Conservation (phyloP, 2,113 vertebrate species). For the Phylloscopus whistleri region DNA sequence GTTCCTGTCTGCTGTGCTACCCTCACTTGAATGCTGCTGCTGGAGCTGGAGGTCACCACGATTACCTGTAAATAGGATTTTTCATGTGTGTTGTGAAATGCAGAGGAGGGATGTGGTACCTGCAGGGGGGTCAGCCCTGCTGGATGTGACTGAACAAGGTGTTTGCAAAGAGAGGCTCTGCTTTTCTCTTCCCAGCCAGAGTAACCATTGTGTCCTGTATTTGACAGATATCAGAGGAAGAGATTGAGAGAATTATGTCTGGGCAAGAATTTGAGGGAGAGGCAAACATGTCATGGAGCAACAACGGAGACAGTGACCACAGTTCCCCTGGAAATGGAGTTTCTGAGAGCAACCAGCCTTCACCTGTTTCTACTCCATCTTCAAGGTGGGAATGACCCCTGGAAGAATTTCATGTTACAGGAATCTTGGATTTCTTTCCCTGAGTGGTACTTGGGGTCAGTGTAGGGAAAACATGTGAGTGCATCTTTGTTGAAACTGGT, state of each 20-base stretch:
- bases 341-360: conserved; percentile 97
- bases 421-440: neutral
- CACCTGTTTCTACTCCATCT: conserved; percentile 91
- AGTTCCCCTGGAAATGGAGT: conserved; percentile 95
- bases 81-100: neutral
- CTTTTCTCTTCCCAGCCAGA: neutral
- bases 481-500: neutral
- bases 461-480: neutral
- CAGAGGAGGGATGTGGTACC: neutral
- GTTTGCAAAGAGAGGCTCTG: neutral
- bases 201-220: neutral
- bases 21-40: neutral
- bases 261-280: conserved; percentile 99
- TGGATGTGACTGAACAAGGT: rapidly evolving
- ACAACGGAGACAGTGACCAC: conserved; percentile 96
- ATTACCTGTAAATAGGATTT: neutral
- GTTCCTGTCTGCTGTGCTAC: neutral
- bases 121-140: neutral
- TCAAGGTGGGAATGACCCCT: conserved; percentile 84
- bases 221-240: conserved; percentile 93
- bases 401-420: neutral
- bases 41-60: neutral
- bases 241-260: conserved; percentile 98
- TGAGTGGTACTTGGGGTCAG: neutral
- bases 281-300: conserved; percentile 90